Percentiles rank a stretch among this genome's conserved stretches.
These are phyloP conservation scores for Onychostruthus taczanowskii DNA, from an alignment of 2,113 vertebrate genomes.

Conservation along the genomic window DNA sequence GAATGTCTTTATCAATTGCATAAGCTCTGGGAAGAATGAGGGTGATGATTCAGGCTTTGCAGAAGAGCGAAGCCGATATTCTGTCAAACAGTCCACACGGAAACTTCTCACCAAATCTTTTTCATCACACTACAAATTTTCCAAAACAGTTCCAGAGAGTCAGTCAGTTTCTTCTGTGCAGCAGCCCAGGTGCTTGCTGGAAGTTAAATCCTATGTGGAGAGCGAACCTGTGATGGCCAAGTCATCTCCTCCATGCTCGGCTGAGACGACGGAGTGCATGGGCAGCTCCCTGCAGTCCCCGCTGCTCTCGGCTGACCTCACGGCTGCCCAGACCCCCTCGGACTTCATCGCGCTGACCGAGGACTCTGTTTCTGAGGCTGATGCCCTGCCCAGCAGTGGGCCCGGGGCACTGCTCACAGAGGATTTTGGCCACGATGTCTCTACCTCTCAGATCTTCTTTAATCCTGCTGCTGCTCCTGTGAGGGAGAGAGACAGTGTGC, in stretches of 20 bases:
- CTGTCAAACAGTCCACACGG: conserved; percentile 82
- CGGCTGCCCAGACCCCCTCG: conserved; percentile 90
- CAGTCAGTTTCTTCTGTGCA: conserved; percentile 64
- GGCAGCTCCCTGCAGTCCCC: conserved; percentile 90
- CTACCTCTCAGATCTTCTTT: conserved; percentile 80
- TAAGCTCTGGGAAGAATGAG: conserved; percentile 89
- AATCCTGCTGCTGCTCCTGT: conserved; percentile 58
- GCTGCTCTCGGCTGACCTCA: conserved; percentile 88
- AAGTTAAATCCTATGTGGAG: conserved; percentile 52
- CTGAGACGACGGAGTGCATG: conserved; percentile 79
- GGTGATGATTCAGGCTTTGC: conserved; percentile 93
- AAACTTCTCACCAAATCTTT: conserved; percentile 93
- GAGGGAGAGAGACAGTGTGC: neutral
- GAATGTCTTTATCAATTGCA: conserved; percentile 94
- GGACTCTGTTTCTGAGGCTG: conserved; percentile 90
- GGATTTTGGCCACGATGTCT: conserved; percentile 65
- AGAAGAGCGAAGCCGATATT: conserved; percentile 82
- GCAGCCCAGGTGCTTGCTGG: conserved; percentile 75
- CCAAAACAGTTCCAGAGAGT: conserved; percentile 72
- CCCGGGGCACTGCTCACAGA: conserved; percentile 69
- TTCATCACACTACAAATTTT: conserved; percentile 90
- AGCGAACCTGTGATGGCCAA: conserved; percentile 64
- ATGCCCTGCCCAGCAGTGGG: conserved; percentile 79
- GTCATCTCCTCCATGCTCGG: conserved; percentile 79
- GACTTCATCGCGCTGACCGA: conserved; percentile 90